Percentiles rank a stretch among this genome's conserved stretches.
These are phyloP conservation scores for Danaus plexippus DNA, from an alignment of 1,140 invertebrate genomes.

Conservation along the genomic window DNA sequence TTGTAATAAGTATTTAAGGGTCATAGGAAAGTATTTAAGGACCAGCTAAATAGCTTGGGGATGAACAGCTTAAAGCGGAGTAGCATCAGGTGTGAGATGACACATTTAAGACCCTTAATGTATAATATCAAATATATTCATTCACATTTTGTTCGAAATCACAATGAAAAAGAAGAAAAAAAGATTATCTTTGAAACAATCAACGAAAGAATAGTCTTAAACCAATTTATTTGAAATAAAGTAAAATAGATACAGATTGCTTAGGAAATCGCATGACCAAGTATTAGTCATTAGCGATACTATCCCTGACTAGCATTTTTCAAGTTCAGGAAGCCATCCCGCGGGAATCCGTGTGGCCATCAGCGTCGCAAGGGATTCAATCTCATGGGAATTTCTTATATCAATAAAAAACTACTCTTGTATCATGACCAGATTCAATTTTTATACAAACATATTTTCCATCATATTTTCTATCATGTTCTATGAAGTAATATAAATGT, in stretches of 20 bases:
- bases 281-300: conserved; percentile 10
- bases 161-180: too few relatives aligned
- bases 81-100: conserved; percentile 28
- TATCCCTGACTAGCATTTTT: conserved; percentile 32
- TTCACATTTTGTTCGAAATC: too few relatives aligned
- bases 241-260: background rate
- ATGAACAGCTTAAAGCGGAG: conserved; percentile 19
- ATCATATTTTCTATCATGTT: too few relatives aligned
- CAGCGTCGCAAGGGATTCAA: conserved; percentile 61
- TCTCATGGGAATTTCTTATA: conserved; percentile 58
- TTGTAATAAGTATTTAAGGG: conserved; percentile 53
- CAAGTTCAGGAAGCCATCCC: conserved; percentile 43
- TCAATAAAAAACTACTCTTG: too few relatives aligned
- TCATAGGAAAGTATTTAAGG: conserved; percentile 62
- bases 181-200: too few relatives aligned
- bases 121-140: too few relatives aligned
- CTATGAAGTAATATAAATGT: too few relatives aligned
- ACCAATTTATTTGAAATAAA: conserved; percentile 1
- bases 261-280: conserved; percentile 7
- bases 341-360: conserved; percentile 31
- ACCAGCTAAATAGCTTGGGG: conserved; percentile 45
- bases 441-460: too few relatives aligned
- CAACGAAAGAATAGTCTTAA: too few relatives aligned
- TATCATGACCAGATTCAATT: too few relatives aligned
- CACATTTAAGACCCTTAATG: too few relatives aligned